Evolutionary conservation across 2,888 invertebrate genomes (phyloP).

Genomic region (Melipona bicolor): DNA sequence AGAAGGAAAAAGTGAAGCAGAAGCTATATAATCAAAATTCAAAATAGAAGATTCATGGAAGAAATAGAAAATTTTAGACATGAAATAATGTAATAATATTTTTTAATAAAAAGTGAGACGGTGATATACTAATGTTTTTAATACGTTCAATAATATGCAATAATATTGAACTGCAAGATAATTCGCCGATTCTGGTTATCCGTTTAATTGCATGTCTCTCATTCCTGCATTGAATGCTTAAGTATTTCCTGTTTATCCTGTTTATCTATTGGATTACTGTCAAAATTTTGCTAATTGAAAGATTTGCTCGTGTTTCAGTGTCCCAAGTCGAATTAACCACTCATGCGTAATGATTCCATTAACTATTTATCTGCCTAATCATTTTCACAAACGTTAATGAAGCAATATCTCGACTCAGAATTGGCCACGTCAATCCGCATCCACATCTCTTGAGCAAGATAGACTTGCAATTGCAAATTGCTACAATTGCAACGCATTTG

Average conservation of each 20-base stretch:
- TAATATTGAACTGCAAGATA: slow-evolving; percentile 6
- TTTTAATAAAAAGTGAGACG: background rate
- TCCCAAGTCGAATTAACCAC: background rate
- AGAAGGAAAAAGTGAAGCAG: background rate
- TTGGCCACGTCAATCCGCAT: no score
- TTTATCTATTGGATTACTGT: background rate
- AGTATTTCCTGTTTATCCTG: background rate
- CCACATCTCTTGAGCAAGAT: no score
- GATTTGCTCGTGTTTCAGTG: background rate
- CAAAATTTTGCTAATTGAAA: background rate
- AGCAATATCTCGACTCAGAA: no score
- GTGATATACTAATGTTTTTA: background rate
- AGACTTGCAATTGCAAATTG: no score
- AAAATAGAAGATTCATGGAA: background rate
- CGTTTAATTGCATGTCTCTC: slow-evolving; percentile 33
- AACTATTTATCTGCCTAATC: background rate
- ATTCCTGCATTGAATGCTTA: background rate
- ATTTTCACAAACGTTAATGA: background rate
- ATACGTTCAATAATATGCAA: background rate
- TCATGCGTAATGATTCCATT: background rate
- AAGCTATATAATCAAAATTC: background rate
- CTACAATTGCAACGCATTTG: no score
- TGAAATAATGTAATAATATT: background rate
- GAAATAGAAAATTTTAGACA: background rate
- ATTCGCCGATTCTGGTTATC: slow-evolving; percentile 39